Evolutionary conservation across 2,797 vertebrate genomes (phyloP).

Genomic region (Oreortyx pictus): DNA sequence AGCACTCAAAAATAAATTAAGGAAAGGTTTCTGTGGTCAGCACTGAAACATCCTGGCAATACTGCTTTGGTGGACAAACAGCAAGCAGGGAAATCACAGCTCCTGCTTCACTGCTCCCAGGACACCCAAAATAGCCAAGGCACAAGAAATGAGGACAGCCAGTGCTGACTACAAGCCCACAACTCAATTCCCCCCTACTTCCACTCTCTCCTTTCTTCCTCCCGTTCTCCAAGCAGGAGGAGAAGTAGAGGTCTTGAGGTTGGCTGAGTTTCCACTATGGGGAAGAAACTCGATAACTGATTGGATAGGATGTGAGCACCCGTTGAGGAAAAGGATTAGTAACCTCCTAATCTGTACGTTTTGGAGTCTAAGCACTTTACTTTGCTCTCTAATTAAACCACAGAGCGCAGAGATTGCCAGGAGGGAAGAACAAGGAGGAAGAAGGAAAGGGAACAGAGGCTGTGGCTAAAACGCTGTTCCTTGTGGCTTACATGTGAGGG

Average conservation of each 20-base stretch:
- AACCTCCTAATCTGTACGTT: constrained; percentile 52
- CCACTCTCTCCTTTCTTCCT: neutral
- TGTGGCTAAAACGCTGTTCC: neutral
- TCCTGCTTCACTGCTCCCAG: neutral
- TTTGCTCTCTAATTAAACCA: constrained; percentile 50
- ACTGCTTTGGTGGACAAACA: neutral
- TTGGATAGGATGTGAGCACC: constrained; percentile 50
- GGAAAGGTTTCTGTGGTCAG: neutral
- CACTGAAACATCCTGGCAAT: too few species aligned
- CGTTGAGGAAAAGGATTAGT: constrained; percentile 54
- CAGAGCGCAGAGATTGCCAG: constrained; percentile 25
- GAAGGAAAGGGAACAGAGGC: neutral
- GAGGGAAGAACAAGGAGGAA: constrained; percentile 17
- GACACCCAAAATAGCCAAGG: neutral
- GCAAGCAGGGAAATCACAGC: neutral
- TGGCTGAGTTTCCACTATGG: constrained; percentile 26
- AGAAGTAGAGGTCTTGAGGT: constrained; percentile 12
- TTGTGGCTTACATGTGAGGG: neutral
- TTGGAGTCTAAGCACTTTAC: constrained; percentile 37
- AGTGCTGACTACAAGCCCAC: neutral
- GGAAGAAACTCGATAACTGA: constrained; percentile 20
- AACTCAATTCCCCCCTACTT: neutral
- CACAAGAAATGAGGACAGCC: neutral
- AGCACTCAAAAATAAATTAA: neutral
- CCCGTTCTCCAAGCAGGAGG: neutral